Evolutionary conservation across 2,113 vertebrate species (phyloP).

Genomic region (Bathybates hornii): DNA sequence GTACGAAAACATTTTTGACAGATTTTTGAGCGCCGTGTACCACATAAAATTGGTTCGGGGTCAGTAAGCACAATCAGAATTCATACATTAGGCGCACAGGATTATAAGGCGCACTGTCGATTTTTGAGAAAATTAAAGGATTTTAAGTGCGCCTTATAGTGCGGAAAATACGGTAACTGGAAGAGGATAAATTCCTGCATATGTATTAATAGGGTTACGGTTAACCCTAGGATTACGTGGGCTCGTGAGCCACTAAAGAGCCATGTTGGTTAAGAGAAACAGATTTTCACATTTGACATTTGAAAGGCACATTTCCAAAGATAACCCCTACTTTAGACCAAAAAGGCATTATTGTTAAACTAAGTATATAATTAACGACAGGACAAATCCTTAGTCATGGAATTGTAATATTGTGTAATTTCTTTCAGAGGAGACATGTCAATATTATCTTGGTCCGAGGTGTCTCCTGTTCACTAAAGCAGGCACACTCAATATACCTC

Average conservation of each 20-base stretch:
- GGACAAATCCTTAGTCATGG: neutral
- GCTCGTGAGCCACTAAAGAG: neutral
- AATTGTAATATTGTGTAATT: neutral
- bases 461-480: neutral
- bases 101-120: neutral
- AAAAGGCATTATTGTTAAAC: neutral
- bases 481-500: slow-evolving; percentile 10
- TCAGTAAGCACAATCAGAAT: neutral
- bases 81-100: neutral
- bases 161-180: neutral
- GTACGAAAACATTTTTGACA: neutral
- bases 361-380: neutral
- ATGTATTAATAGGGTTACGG: neutral
- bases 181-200: neutral
- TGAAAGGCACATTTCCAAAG: neutral
- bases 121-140: neutral
- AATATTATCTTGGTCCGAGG: neutral
- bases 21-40: fast-evolving
- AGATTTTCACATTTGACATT: neutral
- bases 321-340: neutral
- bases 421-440: neutral
- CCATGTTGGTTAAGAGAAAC: neutral
- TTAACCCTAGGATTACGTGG: neutral
- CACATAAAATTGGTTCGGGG: neutral
- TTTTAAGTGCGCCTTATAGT: neutral